Percentiles rank a stretch among this genome's conserved stretches.
Evolutionary conservation across 2,888 invertebrate genomes (phyloP).

Genomic region (Tribolium freemani): DNA sequence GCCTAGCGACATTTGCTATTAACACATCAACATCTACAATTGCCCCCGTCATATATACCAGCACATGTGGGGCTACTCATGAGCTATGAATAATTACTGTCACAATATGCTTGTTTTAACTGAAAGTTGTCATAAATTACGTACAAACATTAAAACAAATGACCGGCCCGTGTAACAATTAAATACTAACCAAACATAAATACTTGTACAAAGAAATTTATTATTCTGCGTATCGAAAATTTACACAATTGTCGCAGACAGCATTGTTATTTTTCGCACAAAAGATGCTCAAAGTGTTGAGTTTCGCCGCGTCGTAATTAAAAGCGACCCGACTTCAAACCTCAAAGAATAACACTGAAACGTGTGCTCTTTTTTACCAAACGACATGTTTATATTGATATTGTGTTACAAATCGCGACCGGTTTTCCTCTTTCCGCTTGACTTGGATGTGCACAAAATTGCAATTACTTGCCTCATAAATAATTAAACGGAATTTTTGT

Average conservation of each 20-base stretch:
- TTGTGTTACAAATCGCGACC: background rate
- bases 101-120: slow-evolving; percentile 30
- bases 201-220: background rate
- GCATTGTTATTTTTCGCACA: background rate
- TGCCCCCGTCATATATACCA: slow-evolving; percentile 25
- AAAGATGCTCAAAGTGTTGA: background rate
- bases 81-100: slow-evolving; percentile 27
- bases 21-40: slow-evolving; percentile 51
- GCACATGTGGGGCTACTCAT: slow-evolving; percentile 30
- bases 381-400: background rate
- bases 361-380: background rate
- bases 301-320: slow-evolving; percentile 9
- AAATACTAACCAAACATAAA: background rate
- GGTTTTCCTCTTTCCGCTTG: background rate
- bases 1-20: slow-evolving; percentile 53
- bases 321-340: slow-evolving; percentile 13
- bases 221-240: background rate
- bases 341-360: background rate
- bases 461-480: background rate
- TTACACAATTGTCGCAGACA: background rate
- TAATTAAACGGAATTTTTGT: background rate
- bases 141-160: slow-evolving; percentile 1
- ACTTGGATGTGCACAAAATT: too few relatives aligned
- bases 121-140: slow-evolving; percentile 30
- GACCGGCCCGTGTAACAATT: background rate